Percentiles rank a stretch among this genome's conserved stretches.
phyloP scores from a whole-genome alignment of 1,140 invertebrate species.

The Drosophila biarmipes region DNA sequence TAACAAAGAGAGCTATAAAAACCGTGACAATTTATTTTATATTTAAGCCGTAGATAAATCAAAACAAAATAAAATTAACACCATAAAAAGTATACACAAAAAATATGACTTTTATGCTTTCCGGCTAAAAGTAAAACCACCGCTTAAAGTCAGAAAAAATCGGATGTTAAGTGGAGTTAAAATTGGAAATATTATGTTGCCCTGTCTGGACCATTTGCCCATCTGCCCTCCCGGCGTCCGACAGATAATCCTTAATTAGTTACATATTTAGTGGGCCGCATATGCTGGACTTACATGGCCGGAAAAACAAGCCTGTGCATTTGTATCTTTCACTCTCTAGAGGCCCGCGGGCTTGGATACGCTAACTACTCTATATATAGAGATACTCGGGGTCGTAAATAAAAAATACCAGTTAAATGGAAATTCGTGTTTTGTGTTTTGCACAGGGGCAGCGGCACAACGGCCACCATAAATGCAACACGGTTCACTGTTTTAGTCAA shows the following conservation, averaged over 20 bases:
- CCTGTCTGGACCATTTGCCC: not conserved
- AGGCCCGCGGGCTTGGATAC: slow-evolving; percentile 26
- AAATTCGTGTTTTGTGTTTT: slow-evolving; percentile 65
- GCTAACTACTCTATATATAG: slow-evolving; percentile 28
- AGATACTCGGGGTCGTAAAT: not conserved
- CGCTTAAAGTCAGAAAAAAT: not conserved
- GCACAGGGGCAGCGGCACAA: slow-evolving; percentile 34
- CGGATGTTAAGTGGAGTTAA: not conserved
- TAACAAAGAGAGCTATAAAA: not conserved
- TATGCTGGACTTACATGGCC: slow-evolving; percentile 30
- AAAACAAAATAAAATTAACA: not conserved
- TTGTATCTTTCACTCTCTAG: slow-evolving; percentile 33
- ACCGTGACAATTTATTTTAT: not conserved
- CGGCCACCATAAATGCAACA: slow-evolving; percentile 47
- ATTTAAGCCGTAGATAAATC: not conserved
- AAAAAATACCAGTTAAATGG: slow-evolving; percentile 65
- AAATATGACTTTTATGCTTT: not conserved
- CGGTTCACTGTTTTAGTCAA: slow-evolving; percentile 54
- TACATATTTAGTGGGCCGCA: slow-evolving; percentile 62
- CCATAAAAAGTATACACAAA: not conserved
- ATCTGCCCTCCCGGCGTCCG: not conserved
- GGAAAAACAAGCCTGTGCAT: slow-evolving; percentile 19
- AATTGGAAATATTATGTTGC: slow-evolving; percentile 1
- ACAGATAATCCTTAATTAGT: slow-evolving; percentile 71
- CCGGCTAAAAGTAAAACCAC: not conserved